Conservation (phyloP, 2,888 invertebrate genomes). For the Neria commutata region DNA sequence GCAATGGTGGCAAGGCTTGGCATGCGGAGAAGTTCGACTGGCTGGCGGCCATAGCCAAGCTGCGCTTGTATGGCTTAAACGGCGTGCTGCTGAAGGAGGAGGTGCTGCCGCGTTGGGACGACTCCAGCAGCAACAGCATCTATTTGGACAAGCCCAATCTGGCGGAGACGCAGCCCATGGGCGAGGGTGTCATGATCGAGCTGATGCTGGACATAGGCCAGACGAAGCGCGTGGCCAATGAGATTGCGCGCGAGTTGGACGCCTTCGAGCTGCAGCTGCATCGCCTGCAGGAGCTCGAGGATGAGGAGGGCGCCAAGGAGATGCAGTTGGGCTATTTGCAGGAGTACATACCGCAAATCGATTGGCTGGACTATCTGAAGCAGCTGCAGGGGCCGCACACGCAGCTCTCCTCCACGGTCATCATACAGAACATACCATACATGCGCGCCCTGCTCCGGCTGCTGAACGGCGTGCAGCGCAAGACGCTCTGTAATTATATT, state of each 20-base stretch:
- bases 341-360: constrained; percentile 49
- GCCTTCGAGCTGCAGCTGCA: constrained; percentile 50
- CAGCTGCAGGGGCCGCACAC: constrained; percentile 41
- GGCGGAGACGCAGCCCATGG: constrained; percentile 46
- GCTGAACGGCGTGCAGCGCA: constrained; percentile 38
- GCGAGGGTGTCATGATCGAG: constrained; percentile 49
- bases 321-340: constrained; percentile 54
- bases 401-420: constrained; percentile 44
- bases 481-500: constrained; percentile 51
- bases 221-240: constrained; percentile 48
- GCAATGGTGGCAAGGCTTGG: constrained; percentile 44
- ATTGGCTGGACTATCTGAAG: constrained; percentile 46
- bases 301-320: constrained; percentile 52
- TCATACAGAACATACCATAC: constrained; percentile 52
- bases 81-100: constrained; percentile 53
- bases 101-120: constrained; percentile 56
- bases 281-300: constrained; percentile 45
- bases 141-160: constrained; percentile 53
- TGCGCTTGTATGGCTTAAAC: constrained; percentile 50
- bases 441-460: constrained; percentile 47
- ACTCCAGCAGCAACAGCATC: constrained; percentile 47
- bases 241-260: constrained; percentile 47
- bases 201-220: constrained; percentile 51
- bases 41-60: constrained; percentile 48
- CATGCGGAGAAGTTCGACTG: constrained; percentile 46